These are phyloP conservation scores for Drosophila suboccidentalis DNA, from an alignment of 2,888 invertebrate species.

Conservation along the genomic window DNA sequence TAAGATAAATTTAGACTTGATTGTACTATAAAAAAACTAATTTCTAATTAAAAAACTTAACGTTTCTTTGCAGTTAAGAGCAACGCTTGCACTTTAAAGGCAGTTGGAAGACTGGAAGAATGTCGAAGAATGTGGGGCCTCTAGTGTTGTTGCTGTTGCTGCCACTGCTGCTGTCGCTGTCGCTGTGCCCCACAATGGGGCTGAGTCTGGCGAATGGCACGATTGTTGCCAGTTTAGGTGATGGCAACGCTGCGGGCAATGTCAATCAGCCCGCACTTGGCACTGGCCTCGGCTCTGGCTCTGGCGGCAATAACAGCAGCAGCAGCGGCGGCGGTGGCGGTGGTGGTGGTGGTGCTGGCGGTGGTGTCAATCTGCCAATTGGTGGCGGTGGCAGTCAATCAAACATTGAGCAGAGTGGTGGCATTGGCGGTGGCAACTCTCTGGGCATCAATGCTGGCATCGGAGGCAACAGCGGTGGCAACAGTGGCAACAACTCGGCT, in stretches of 20 bases:
- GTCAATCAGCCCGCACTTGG: constrained; percentile 54
- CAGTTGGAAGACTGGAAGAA: background rate
- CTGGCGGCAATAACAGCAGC: constrained; percentile 36
- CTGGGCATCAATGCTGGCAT: constrained; percentile 20
- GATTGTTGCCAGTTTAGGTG: constrained; percentile 45
- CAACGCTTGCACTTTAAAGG: constrained; percentile 3
- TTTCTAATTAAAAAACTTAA: background rate
- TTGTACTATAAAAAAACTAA: background rate
- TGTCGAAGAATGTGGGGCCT: constrained; percentile 21
- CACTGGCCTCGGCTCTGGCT: constrained; percentile 25
- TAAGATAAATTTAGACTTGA: background rate
- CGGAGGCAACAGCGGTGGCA: constrained; percentile 25
- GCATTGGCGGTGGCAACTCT: constrained; percentile 36
- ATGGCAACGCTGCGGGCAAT: constrained; percentile 45
- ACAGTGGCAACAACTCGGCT: constrained; percentile 64
- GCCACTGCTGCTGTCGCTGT: constrained; percentile 19
- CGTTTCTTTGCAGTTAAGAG: constrained; percentile 17
- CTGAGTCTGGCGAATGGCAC: constrained; percentile 57
- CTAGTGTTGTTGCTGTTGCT: constrained; percentile 3
- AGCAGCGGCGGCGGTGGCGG: constrained; percentile 37
- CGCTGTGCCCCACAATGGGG: constrained; percentile 17
- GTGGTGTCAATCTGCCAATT: constrained; percentile 37
- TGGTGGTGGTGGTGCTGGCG: constrained; percentile 31
- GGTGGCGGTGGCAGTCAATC: constrained; percentile 33
- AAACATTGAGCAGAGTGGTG: constrained; percentile 40